Evolutionary conservation across 2,797 vertebrate species (phyloP), one percentile per base, ranked within the genome.

Genomic region (Hoplostethus atlanticus): DNA sequence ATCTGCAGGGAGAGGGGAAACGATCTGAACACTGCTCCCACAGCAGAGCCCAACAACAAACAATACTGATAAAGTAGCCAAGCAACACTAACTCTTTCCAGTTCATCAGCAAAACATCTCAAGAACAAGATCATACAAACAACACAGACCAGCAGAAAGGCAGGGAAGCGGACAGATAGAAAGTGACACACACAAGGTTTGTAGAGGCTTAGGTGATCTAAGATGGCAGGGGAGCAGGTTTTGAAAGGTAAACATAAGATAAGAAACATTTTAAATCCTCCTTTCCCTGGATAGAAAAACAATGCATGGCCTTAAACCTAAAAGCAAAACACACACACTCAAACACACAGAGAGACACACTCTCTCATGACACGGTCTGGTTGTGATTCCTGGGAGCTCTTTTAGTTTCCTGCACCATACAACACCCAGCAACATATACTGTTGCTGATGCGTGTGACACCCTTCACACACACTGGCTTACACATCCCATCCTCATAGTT

Each of bases 101-200:
- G 52, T 58, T 44, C 38, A 61, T 51, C 47, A 44, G 13, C 17
- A 36, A 6, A 34, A 64, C 16, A 48, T 5, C 28, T 60, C 54
- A 60, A 17, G 21, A 56, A 31, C 40, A 40, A 34, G 28, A 68
- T 36, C 7, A 34, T 34, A 16, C 36, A 57, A 21, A 21, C 30
- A 57, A 21, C 25, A 52, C 38, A 73, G 15, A 58, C 17, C 34
- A 55, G 16, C 44, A 51, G 31, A 69, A 34, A 69, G 40, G 46
- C 17, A 12, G 17, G 42, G 16, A 2, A 58, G 34, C 47, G 40
- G 13, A 40, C 36, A 36, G 15, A 36, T 16, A 58, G 31, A 21
- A 9, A 12, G 13, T 34, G 34, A 34, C n/a, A 50, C 47, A 50
- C 47, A 17, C 36, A 16, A 6, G 1, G n/a, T 36, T 44, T 55